These are phyloP conservation scores for Heptranchias perlo DNA, from an alignment of 2,113 vertebrate species.

Conservation along the genomic window DNA sequence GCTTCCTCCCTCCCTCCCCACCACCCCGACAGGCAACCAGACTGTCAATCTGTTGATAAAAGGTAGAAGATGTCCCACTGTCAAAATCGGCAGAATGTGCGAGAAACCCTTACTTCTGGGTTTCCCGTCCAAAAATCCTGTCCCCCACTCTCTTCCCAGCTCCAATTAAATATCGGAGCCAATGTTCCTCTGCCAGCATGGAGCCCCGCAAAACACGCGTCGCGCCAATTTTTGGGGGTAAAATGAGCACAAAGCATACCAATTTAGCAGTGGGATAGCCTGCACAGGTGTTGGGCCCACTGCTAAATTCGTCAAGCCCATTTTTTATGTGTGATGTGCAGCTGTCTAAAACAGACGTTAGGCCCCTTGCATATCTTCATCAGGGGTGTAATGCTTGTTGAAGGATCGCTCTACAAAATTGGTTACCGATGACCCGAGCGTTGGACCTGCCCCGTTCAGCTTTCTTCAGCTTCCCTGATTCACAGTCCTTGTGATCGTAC, in stretches of 20 bases:
- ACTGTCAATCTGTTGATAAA: no score
- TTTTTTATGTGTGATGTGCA: neutral
- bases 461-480: neutral
- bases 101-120: no score
- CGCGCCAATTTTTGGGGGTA: neutral
- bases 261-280: neutral
- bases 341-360: neutral
- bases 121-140: no score
- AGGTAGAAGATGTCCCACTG: no score
- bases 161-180: no score
- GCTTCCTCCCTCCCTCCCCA: no score
- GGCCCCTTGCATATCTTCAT: neutral
- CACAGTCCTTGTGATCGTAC: neutral
- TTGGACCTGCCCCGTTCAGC: neutral
- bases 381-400: neutral
- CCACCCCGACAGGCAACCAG: no score
- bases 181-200: neutral
- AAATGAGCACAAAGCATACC: neutral
- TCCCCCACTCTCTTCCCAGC: no score
- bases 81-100: no score
- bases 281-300: neutral
- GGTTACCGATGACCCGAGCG: neutral
- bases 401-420: neutral
- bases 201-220: no score
- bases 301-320: neutral